These are phyloP conservation scores for Gibbula magus DNA, from an alignment of 2,888 invertebrate genomes.

Conservation along the genomic window DNA sequence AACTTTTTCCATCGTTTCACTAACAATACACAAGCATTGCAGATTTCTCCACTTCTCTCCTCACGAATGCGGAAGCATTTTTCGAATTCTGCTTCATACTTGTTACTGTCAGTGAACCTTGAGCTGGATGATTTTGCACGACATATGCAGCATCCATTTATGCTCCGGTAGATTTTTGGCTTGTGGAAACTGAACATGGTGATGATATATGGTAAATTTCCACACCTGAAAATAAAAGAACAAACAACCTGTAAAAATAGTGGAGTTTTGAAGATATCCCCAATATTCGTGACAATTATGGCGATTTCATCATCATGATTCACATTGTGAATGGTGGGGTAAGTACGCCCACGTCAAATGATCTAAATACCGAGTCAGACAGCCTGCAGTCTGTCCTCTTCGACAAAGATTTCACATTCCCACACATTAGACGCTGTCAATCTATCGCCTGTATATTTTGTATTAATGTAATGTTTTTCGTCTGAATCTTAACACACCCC, in stretches of 20 bases:
- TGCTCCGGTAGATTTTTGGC: slow-evolving; percentile 84
- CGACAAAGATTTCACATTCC: neutral
- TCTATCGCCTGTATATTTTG: neutral
- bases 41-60: slow-evolving; percentile 87
- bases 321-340: neutral
- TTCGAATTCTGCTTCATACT: slow-evolving; percentile 88
- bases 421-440: neutral
- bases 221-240: slow-evolving; percentile 18
- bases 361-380: neutral
- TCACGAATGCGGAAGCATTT: slow-evolving; percentile 84
- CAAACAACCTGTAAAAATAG: neutral
- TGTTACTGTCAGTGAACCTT: slow-evolving; percentile 88
- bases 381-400: neutral
- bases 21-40: slow-evolving; percentile 89
- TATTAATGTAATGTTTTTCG: neutral
- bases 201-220: neutral
- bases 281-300: too few relatives aligned
- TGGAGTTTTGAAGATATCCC: too few relatives aligned
- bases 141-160: slow-evolving; percentile 90
- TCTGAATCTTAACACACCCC: neutral
- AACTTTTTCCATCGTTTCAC: slow-evolving; percentile 83
- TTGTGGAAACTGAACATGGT: slow-evolving; percentile 90
- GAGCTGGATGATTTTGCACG: slow-evolving; percentile 89
- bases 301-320: neutral
- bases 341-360: neutral